Evolutionary conservation across 2,888 invertebrate species (phyloP).

Genomic region (Tinea semifulvella): DNA sequence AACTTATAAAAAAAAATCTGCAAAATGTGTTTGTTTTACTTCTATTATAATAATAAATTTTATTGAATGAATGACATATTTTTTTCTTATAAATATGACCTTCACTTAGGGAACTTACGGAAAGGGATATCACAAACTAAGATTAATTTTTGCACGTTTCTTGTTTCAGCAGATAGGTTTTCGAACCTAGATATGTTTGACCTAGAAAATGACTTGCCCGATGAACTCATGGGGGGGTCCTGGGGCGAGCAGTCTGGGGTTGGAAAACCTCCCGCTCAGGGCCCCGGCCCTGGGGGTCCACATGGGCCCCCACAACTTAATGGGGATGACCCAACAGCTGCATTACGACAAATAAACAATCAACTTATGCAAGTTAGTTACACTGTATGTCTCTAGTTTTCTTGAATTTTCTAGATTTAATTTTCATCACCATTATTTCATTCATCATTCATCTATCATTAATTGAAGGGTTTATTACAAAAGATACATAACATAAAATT

Average conservation of each 20-base stretch:
- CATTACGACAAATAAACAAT: conserved; percentile 69
- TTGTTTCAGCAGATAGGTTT: conserved; percentile 73
- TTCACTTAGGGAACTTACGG: too few relatives aligned
- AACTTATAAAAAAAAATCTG: too few relatives aligned
- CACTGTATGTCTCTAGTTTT: conserved; percentile 18
- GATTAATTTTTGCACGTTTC: too few relatives aligned
- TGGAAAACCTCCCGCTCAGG: conserved; percentile 78
- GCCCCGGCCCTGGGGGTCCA: conserved; percentile 78
- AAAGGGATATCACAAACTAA: too few relatives aligned
- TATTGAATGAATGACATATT: too few relatives aligned
- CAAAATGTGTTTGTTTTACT: too few relatives aligned
- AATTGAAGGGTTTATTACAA: too few relatives aligned
- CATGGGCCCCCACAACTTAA: conserved; percentile 70
- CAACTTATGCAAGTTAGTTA: conserved; percentile 72
- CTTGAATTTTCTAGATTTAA: not conserved
- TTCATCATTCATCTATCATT: too few relatives aligned
- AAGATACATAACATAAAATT: too few relatives aligned
- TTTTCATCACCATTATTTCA: conserved; percentile 1
- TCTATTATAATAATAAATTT: too few relatives aligned
- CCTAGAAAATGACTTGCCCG: conserved; percentile 91
- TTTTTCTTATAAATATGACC: too few relatives aligned
- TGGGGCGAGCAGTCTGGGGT: conserved; percentile 78
- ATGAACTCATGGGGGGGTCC: conserved; percentile 83
- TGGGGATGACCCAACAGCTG: conserved; percentile 73
- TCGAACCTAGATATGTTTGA: conserved; percentile 88